These are phyloP conservation scores for Eupithecia inturbata DNA, from an alignment of 2,888 invertebrate species.

Conservation along the genomic window DNA sequence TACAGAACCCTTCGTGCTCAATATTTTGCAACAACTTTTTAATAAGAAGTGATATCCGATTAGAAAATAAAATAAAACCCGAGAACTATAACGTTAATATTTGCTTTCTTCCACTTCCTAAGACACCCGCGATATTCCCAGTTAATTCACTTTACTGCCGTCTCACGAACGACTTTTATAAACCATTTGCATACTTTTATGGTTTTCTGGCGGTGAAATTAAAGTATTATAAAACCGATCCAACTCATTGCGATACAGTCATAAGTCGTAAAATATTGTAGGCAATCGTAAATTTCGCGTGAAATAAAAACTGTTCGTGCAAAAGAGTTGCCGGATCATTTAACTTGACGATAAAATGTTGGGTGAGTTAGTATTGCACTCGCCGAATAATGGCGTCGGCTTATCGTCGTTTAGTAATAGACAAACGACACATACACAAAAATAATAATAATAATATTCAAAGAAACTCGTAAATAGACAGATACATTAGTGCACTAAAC, in stretches of 20 bases:
- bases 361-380: conserved; percentile 13
- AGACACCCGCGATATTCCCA: conserved; percentile 34
- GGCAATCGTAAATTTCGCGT: conserved; percentile 73
- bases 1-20: no score
- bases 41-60: no score
- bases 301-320: conserved; percentile 75
- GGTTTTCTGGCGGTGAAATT: conserved; percentile 81
- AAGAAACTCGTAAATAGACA: no score
- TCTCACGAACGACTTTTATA: conserved; percentile 71
- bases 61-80: no score
- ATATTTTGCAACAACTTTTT: no score
- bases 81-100: no score
- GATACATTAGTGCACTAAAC: no score
- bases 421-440: no score
- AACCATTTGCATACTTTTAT: conserved; percentile 82
- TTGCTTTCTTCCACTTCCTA: neutral
- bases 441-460: no score
- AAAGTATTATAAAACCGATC: conserved; percentile 80
- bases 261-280: conserved; percentile 79
- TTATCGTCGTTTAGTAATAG: no score
- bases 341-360: conserved; percentile 33
- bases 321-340: conserved; percentile 72
- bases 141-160: conserved; percentile 69
- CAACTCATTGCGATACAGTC: conserved; percentile 76
- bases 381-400: neutral